Percentiles rank a stretch among this genome's conserved stretches.
Conservation (phyloP, 2,113 vertebrate genomes). For the Talpa occidentalis region DNA sequence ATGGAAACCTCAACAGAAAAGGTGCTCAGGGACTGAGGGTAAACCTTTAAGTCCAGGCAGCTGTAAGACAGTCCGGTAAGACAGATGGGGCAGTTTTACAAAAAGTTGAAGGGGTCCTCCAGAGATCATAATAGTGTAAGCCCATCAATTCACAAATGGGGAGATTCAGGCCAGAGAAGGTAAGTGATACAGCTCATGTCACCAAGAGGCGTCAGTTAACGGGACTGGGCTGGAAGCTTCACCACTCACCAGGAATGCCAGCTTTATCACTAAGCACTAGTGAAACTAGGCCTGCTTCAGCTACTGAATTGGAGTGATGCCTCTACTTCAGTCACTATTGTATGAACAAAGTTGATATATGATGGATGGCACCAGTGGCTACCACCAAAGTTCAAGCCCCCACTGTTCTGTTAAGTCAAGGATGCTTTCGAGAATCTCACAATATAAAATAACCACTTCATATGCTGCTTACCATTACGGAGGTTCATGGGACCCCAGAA, state of each 20-base stretch:
- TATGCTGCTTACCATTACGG: neutral
- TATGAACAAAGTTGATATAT: neutral
- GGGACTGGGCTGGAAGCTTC: neutral
- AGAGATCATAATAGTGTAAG: neutral
- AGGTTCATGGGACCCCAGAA: neutral
- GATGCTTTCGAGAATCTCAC: neutral
- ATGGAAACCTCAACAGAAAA: neutral
- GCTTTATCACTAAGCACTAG: neutral
- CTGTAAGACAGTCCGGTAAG: neutral
- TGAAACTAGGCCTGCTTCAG: neutral
- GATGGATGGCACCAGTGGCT: neutral
- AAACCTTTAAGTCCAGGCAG: too few species aligned
- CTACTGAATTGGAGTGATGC: neutral
- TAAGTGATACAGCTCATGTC: neutral
- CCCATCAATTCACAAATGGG: neutral
- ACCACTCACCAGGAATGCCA: neutral
- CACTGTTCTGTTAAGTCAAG: neutral
- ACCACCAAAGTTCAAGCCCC: neutral
- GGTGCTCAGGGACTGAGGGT: neutral
- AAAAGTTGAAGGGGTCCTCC: neutral
- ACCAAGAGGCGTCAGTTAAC: neutral
- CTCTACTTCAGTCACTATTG: neutral
- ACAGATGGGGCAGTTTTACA: accelerated
- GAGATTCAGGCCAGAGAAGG: neutral
- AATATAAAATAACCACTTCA: neutral